Evolutionary conservation across 2,888 invertebrate species (phyloP).

Genomic region (Epinotia nisella): DNA sequence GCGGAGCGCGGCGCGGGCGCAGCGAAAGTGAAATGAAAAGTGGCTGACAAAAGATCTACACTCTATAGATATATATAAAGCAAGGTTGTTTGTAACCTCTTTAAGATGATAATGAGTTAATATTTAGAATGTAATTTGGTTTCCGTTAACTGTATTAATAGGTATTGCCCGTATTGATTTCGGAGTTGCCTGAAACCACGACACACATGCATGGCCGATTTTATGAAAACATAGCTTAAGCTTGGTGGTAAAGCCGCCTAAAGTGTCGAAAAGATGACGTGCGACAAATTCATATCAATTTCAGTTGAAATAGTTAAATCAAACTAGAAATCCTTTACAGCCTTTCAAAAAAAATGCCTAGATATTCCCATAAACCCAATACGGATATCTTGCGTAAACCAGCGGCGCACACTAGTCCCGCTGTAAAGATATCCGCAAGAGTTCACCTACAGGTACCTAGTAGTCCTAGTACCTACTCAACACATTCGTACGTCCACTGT

Average conservation of each 20-base stretch:
- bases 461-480: neutral
- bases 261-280: neutral
- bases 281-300: neutral
- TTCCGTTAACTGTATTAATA: neutral
- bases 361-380: neutral
- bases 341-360: neutral
- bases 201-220: neutral
- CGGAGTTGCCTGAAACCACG: neutral
- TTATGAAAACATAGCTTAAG: neutral
- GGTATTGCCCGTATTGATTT: neutral
- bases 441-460: neutral
- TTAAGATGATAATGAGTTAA: constrained; percentile 1
- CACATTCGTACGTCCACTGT: constrained; percentile 9
- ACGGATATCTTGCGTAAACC: neutral
- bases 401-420: neutral
- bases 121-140: neutral
- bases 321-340: neutral
- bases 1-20: constrained; percentile 52
- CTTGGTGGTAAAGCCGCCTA: neutral
- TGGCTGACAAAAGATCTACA: constrained; percentile 47
- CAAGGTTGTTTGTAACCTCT: constrained; percentile 14
- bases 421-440: constrained; percentile 1
- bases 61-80: constrained; percentile 41
- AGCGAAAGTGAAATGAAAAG: constrained; percentile 66
- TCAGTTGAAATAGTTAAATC: neutral